Base-by-base conservation (phyloP, 2,797 vertebrate genomes). In the Lemur catta region DNA sequence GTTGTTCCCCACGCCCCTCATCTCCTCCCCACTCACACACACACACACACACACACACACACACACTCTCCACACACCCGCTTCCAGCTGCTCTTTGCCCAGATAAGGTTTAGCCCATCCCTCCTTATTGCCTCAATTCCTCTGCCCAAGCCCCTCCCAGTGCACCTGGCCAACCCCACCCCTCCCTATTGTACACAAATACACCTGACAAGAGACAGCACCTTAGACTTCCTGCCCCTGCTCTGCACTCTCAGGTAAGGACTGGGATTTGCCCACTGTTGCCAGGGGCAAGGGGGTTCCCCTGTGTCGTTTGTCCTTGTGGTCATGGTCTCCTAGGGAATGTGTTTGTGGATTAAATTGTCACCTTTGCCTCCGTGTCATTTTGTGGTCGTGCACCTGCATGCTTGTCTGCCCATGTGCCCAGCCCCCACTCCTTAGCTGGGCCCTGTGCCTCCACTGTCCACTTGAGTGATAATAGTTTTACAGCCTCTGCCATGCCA, bases 121-220 rank as follows among this genome's bases (percentile, higher is more conserved):
- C 41, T 43, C 38, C n/a, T 50, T 26, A 17, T 48, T 63, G 3
- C n/a, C 24, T 43, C 7, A 14, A 59, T 14, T 48, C 9, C 41
- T 93, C 57, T 86, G 30, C 22, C n/a, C n/a, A 5, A 2, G 63
- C 41, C 48, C 20, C 65, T 91, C 75, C 79, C 41, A 6, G 84
- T 18, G 11, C 33, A 41, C 28, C 38, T 78, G 67, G n/a, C n/a
- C n/a, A 35, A 14, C 8, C 14, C 55, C 9, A 59, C 67, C 61
- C 76, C 52, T 50, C 88, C 96, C 91, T 17, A 11, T 48, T 7
- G 38, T 35, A 9, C 88, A 94, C 14, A 97, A 94, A 94, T 59
- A 95, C n/a, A 65, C 74, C 72, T 28, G 38, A 75, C 17, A 33
- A 24, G 38, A 30, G 57, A 35, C 22, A 15, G 55, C 24, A 6